A percentile compares a stretch with the other conserved stretches of the same genome.
Evolutionary conservation across 2,113 vertebrate species (phyloP).

Genomic region (Phylloscopus whistleri): DNA sequence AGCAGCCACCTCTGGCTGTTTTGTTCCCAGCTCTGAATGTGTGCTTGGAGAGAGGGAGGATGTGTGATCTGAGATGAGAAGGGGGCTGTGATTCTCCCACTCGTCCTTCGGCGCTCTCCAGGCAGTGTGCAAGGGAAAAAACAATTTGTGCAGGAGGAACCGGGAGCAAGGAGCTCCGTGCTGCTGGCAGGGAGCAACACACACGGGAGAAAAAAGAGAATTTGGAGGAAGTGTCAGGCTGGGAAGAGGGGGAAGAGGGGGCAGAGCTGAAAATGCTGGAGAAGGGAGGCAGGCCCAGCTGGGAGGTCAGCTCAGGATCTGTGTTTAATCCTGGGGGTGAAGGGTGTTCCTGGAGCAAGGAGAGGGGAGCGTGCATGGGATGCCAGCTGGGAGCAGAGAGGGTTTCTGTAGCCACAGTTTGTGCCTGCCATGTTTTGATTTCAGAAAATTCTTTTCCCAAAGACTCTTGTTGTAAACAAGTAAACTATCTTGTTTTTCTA

Average conservation of each 20-base stretch:
- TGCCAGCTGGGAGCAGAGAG: background rate
- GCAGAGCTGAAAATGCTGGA: background rate
- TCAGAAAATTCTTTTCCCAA: too few relatives aligned
- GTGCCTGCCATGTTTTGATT: too few relatives aligned
- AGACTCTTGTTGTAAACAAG: too few relatives aligned
- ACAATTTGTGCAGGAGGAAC: background rate
- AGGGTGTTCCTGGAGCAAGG: background rate
- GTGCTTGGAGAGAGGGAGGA: background rate
- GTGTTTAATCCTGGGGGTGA: background rate
- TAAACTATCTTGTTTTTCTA: too few relatives aligned
- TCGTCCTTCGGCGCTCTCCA: background rate
- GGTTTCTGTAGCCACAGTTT: too few relatives aligned
- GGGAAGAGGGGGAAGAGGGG: background rate
- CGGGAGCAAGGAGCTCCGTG: background rate
- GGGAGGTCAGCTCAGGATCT: background rate
- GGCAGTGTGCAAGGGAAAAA: background rate
- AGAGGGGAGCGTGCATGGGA: rapidly evolving
- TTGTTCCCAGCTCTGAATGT: background rate
- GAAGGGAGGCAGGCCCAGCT: background rate
- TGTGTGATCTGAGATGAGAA: background rate
- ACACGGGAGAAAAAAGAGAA: background rate
- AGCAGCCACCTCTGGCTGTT: background rate
- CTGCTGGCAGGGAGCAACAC: background rate
- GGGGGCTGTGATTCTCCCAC: background rate
- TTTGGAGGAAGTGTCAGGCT: background rate